These are phyloP conservation scores for Muntiacus muntjak DNA, from an alignment of 2,113 vertebrate genomes.

Conservation along the genomic window DNA sequence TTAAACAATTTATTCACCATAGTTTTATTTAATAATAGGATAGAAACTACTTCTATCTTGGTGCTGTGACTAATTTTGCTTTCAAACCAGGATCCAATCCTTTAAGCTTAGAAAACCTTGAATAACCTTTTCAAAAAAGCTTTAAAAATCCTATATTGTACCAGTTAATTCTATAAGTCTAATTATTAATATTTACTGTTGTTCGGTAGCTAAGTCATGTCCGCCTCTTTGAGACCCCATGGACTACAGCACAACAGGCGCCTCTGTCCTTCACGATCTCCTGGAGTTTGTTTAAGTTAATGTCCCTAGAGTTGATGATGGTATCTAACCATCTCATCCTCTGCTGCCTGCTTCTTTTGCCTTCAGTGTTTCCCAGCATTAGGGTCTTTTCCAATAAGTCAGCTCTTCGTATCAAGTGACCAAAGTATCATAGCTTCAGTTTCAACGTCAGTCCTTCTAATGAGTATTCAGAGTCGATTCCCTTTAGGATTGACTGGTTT, in stretches of 20 bases:
- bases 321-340: not conserved
- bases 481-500: not conserved
- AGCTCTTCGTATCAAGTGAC: not conserved
- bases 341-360: not conserved
- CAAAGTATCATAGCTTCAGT: not conserved
- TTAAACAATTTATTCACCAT: not conserved
- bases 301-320: not conserved
- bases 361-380: not conserved
- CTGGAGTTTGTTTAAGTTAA: not conserved
- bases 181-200: not conserved
- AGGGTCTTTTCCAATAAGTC: not conserved
- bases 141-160: not conserved
- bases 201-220: too few species aligned
- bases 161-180: not conserved
- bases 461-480: not conserved
- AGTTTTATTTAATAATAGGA: not conserved
- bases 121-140: not conserved
- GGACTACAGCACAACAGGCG: not conserved
- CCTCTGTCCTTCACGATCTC: not conserved
- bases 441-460: not conserved
- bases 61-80: not conserved
- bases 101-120: not conserved
- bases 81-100: not conserved
- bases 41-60: not conserved
- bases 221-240: not conserved